Evolutionary conservation across 2,888 invertebrate genomes (phyloP), one percentile per base, ranked within the genome.

Genomic region (Ennomos erosarius): DNA sequence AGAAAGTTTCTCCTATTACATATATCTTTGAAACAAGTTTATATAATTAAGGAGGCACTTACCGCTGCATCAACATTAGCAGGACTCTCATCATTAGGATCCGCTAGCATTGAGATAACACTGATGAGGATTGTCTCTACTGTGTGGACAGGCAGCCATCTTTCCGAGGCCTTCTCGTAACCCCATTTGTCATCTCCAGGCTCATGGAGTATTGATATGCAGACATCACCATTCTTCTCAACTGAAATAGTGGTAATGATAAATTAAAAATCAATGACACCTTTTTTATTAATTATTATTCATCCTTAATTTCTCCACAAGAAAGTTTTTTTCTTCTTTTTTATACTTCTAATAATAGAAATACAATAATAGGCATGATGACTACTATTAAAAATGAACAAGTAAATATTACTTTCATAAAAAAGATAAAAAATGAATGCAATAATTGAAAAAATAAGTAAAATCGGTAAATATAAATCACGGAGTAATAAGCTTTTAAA

Each of bases 61-160:
- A 98, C 98, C 83, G 99, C 99, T 86, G 99, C 99, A 94, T 99
- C 99, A 78, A 99, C 99, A 93, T 99, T 99, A 81, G 99, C 99
- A 71, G 99, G 99, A 87, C 98, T 99, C 93, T 99, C 99, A 88
- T 99, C 99, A 87, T 99, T 99, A 66, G 99, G 99, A 94, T 99
- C 99, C 70, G 99, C 98, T 85, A 99, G 94, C 99, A 99, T 99
- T 84, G 99, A 99, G 93, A 99, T 99, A 85, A 99, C 99, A 88
- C 98, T 99, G 94, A 99, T 98, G 89, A 99, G 95, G 87, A 99
- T 99, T 71, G 99, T 99, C 94, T 99, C 99, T 78, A 99, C 99
- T 71, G 99, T 99, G 92, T 99, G 99, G 67, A 99, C 98, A 39
- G 99, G 99, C 85, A 99, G 93, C 99, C 99, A 99, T 88, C 99